Evolutionary conservation across 2,113 vertebrate genomes (phyloP).

Genomic region (Syngnathus typhle): DNA sequence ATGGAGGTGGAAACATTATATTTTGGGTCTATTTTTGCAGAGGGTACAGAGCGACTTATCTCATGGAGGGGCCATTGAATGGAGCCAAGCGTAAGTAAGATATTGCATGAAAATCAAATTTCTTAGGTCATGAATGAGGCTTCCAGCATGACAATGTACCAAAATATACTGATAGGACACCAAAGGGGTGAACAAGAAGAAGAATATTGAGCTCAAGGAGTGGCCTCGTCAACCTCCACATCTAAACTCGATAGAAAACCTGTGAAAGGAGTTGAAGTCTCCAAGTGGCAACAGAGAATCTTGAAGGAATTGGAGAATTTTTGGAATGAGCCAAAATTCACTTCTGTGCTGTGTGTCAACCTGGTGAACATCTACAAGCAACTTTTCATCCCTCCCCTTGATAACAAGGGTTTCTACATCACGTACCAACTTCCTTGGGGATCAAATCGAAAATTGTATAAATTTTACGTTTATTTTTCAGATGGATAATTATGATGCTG

Average conservation of each 20-base stretch:
- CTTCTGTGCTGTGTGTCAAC: too few species aligned
- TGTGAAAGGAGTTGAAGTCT: not conserved
- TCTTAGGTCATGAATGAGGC: not conserved
- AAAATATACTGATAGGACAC: not conserved
- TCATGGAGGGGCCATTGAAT: not conserved
- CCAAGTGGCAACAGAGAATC: not conserved
- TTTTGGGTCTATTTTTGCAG: not conserved
- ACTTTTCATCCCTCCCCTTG: too few species aligned
- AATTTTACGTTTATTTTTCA: too few species aligned
- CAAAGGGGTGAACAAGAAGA: not conserved
- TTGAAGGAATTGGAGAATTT: too few species aligned
- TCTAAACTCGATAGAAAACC: not conserved
- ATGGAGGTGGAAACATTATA: not conserved
- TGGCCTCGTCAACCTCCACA: not conserved
- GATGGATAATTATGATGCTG: too few species aligned
- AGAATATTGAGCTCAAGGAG: not conserved
- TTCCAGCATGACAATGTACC: not conserved
- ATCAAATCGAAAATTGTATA: too few species aligned
- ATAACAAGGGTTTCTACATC: too few species aligned
- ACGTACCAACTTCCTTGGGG: too few species aligned
- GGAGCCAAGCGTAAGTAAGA: not conserved
- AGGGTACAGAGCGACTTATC: not conserved
- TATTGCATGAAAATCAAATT: constrained; percentile 1
- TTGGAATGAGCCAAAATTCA: too few species aligned
- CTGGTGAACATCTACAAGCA: too few species aligned